phyloP scores from a whole-genome alignment of 2,113 vertebrate genomes.

The Chrysemys picta region DNA sequence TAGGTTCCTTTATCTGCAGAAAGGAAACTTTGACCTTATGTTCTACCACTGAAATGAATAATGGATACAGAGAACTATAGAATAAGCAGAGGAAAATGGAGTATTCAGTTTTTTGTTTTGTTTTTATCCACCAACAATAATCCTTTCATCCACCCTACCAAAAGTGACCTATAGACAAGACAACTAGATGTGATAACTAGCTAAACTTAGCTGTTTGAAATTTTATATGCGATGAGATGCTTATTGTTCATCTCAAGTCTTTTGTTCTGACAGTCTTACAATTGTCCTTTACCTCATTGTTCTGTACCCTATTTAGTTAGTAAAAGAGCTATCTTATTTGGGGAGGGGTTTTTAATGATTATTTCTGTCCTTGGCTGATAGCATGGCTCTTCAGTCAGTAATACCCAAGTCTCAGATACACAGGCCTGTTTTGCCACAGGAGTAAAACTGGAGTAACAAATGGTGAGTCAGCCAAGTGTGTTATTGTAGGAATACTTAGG shows the following conservation, averaged over 20 bases:
- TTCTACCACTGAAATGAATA: slow-evolving; percentile 5
- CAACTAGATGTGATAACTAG: background rate
- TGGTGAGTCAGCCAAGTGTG: background rate
- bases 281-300: background rate
- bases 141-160: background rate
- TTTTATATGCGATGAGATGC: background rate
- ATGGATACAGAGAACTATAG: slow-evolving; percentile 10
- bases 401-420: background rate
- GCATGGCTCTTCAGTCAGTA: background rate
- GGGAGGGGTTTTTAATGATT: background rate
- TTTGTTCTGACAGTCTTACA: background rate
- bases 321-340: background rate
- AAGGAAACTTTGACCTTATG: background rate
- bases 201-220: background rate
- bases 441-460: background rate
- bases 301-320: background rate
- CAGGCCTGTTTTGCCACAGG: too few species aligned
- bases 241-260: background rate
- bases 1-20: background rate
- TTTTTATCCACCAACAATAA: background rate
- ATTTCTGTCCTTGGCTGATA: background rate
- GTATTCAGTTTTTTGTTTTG: background rate
- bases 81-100: background rate
- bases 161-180: rapidly evolving
- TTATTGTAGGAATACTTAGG: background rate